phyloP scores from a whole-genome alignment of 2,113 vertebrate species.

The Halichoeres trimaculatus region DNA sequence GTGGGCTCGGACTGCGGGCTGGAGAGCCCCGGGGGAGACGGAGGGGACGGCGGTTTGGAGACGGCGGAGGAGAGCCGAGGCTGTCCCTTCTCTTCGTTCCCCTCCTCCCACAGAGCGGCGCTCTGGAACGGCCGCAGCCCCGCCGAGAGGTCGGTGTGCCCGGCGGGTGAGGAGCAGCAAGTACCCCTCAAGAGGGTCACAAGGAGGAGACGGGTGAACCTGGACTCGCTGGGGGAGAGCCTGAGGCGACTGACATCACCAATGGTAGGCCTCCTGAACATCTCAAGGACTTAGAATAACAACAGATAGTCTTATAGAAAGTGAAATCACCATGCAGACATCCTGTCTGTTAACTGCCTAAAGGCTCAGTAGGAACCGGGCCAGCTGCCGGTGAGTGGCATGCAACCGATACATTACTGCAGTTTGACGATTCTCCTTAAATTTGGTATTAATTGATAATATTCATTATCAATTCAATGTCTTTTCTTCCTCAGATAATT shows the following conservation, averaged over 20 bases:
- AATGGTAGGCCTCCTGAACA: slow-evolving; percentile 83
- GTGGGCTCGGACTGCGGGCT: slow-evolving; percentile 91
- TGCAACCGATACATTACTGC: no score
- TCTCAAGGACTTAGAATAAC: neutral
- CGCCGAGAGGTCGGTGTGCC: slow-evolving; percentile 78
- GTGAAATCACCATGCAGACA: neutral
- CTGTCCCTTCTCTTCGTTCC: slow-evolving; percentile 75
- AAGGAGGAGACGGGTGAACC: slow-evolving; percentile 91
- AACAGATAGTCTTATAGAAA: neutral
- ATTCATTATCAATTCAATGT: no score
- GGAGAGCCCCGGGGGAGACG: slow-evolving; percentile 88
- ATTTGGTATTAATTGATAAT: no score
- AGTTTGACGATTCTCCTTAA: no score
- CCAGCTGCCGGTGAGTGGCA: no score
- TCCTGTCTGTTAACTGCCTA: neutral
- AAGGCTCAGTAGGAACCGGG: neutral
- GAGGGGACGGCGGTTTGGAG: slow-evolving; percentile 77
- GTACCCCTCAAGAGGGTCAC: slow-evolving; percentile 84
- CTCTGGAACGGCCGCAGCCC: slow-evolving; percentile 92
- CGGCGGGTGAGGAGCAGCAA: slow-evolving; percentile 70
- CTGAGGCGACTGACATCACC: slow-evolving; percentile 93
- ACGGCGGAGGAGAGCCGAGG: slow-evolving; percentile 76
- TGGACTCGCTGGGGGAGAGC: slow-evolving; percentile 96
- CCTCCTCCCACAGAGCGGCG: slow-evolving; percentile 80
- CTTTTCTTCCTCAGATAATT: slow-evolving; percentile 4